Evolutionary conservation across 2,113 vertebrate genomes (phyloP).

Genomic region (Toxotes jaculatrix): DNA sequence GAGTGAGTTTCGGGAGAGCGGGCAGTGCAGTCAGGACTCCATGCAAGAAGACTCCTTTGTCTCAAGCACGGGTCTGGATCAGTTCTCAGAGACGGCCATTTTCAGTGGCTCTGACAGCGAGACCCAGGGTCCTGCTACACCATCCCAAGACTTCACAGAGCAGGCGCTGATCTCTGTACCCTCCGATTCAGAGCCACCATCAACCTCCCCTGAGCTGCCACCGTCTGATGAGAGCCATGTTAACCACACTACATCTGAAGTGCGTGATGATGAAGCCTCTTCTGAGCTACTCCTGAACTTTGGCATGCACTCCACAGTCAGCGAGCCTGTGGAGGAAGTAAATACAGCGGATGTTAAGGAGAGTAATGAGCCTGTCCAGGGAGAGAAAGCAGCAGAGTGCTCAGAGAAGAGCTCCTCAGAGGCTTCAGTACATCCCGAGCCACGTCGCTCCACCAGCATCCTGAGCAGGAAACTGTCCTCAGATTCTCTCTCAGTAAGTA

Average conservation of each 20-base stretch:
- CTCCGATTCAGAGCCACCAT: conserved; percentile 9
- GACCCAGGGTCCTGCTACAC: conserved; percentile 14
- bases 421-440: not conserved
- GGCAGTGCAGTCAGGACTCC: conserved; percentile 82
- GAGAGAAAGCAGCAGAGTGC: not conserved
- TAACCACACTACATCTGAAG: not conserved
- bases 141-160: conserved; percentile 10
- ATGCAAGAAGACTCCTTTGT: conserved; percentile 79
- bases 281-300: not conserved
- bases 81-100: conserved; percentile 61
- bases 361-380: not conserved
- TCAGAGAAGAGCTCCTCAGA: conserved; percentile 9
- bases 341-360: not conserved
- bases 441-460: conserved; percentile 50
- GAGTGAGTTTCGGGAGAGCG: conserved; percentile 64
- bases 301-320: not conserved
- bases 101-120: conserved; percentile 75
- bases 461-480: conserved; percentile 58
- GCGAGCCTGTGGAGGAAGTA: conserved; percentile 13
- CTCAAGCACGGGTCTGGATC: conserved; percentile 70
- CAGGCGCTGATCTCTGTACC: not conserved
- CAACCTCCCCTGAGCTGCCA: not conserved
- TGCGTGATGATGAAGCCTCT: not conserved
- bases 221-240: conserved; percentile 10
- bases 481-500: conserved; percentile 76